Evolutionary conservation across 1,140 invertebrate species (phyloP), one percentile per base, ranked within the genome.

Genomic region (Sycophaga agraensis): DNA sequence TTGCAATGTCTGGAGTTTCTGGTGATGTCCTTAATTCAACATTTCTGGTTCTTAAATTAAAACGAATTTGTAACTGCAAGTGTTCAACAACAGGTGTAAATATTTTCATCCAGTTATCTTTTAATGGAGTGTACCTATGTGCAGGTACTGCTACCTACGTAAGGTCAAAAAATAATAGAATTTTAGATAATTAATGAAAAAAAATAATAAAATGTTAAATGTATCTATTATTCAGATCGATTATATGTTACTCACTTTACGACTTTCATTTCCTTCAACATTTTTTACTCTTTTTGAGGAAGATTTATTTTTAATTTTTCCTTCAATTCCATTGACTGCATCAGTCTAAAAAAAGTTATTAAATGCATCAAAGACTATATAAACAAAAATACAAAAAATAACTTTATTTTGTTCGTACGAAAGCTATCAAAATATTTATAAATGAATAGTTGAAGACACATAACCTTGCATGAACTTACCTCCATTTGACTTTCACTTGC

Each of bases 51-150:
- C 92, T 96, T 42, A 96, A 82, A 81, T 99, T 99, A 72, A 97
- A 99, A 57, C 97, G 82, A 43, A 99, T 89, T 83, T 99, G 93
- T 14, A 99, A 81, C 64, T 97, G 86, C 31, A 99, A 82, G 78
- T 99, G 91, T 77, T 99, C 94, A 5, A 99, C 96, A 24, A 99
- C 85, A 0, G 97, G 96, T 51, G 91, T 92, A 72, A 97, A 97
- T 67, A 99, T 96, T 81, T 98, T 96, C 77, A 95, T 82, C 97
- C 97, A 99, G 73, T 93, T 94, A 74, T 97, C 91, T 82, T 97
- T 97, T 1, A 99, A 73, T 14, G 96, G 94, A 28, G 92, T 90
- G 70, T 96, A 96, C 77, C 97, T 88, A 77, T 87, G 87, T 46
- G 84, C 72, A 40, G 88, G 90, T 46, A 91, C 86, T n/a, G 84